Evolutionary conservation across 1,140 invertebrate genomes (phyloP), one percentile per base, ranked within the genome.

Genomic region (Aphelenchoides besseyi): DNA sequence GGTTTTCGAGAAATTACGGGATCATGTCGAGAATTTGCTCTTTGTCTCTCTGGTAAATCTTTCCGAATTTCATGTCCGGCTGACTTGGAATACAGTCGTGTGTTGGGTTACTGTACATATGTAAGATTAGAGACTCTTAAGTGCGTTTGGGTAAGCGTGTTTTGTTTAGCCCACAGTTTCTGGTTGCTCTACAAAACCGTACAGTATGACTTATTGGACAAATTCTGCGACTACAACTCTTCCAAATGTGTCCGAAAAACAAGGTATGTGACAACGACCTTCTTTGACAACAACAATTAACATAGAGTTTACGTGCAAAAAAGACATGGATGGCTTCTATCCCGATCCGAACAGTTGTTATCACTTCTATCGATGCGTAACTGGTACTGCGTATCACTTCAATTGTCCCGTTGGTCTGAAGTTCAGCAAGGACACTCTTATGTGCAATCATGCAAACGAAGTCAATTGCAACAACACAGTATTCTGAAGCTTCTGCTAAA

Each of bases 361-460:
- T 5, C 74, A 81, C 23, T 78, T 78, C 54, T 78, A 81, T 35
- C 78, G 78, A n/a, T 78, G 76, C 48, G 79, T 77, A 12, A 69
- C 63, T 12, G 12, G 64, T 18, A 73, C 55, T 23, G 64, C 77
- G 8, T 78, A 78, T 41, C 75, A 75, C 30, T 80, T 80, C 41
- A 70, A 78, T 57, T 78, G 76, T 9, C 76, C 76, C 3, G 16
- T 26, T 18, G 74, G 73, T 2, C 63, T 78, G 8, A 35, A 68
- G 29, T 78, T 81, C 52, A 81, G 41, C 26, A 71, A 76, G 57
- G 62, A 62, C 18, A 48, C 72, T 29, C 53, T 61, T 29, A 37
- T 71, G 37, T 78, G 76, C 62, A 73, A 78, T 66, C 74, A 79
- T 57, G 74, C 76, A 9, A 80, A 81, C 41, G 28, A 35, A 3